These are phyloP conservation scores for Epistrophe eligans DNA, from an alignment of 2,888 invertebrate species.

Conservation along the genomic window DNA sequence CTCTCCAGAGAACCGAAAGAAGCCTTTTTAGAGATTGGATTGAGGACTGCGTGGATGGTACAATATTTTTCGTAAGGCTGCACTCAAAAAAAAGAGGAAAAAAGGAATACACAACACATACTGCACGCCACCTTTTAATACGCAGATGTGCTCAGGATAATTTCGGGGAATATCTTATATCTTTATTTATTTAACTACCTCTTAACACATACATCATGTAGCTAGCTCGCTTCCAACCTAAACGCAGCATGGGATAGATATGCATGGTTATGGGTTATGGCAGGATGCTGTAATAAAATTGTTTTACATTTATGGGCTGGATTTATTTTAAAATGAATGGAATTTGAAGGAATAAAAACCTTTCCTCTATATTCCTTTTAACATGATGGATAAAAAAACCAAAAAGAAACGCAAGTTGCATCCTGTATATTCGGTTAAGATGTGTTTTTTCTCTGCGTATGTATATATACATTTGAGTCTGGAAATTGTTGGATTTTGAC, in stretches of 20 bases:
- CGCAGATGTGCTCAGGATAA: conserved; percentile 62
- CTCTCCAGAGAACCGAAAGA: conserved; percentile 65
- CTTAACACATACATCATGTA: neutral
- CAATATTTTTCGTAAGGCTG: conserved; percentile 28
- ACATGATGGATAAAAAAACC: neutral
- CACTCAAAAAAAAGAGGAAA: conserved; percentile 34
- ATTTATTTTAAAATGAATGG: neutral
- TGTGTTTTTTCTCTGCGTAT: neutral
- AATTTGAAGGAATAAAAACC: neutral
- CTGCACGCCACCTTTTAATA: conserved; percentile 48
- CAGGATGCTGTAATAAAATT: neutral
- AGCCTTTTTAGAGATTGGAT: conserved; percentile 39
- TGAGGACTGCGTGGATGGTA: conserved; percentile 36
- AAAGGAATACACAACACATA: conserved; percentile 33
- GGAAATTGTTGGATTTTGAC: neutral
- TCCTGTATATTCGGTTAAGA: neutral
- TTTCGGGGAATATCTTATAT: conserved; percentile 7
- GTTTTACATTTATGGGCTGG: conserved; percentile 31
- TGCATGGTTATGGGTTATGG: too few relatives aligned
- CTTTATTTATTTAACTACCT: too few relatives aligned
- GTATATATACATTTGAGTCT: neutral
- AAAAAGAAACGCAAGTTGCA: neutral
- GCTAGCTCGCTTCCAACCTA: neutral
- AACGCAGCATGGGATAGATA: conserved; percentile 15
- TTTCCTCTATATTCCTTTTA: neutral